Base-by-base conservation (phyloP, 2,888 invertebrate species). In the Psococerastis gibbosa region DNA sequence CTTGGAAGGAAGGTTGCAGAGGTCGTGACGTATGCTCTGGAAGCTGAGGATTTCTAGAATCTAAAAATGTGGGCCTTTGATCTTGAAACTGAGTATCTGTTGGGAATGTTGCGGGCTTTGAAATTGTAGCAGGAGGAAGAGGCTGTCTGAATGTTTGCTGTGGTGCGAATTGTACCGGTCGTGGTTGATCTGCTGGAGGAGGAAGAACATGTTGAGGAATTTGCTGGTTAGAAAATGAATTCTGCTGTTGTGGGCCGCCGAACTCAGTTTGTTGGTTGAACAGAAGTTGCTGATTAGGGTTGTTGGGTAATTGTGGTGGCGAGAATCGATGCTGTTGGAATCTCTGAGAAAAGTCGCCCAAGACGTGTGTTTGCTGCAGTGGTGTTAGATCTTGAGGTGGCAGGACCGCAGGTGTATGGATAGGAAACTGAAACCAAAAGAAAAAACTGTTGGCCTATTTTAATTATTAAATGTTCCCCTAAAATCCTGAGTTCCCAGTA, bases 91-190 rank as follows among this genome's bases (percentile, higher is more conserved):
- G 50, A 34, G 56, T 56, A 43, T 60, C 61, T 49, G 57, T 62
- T 44, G 64, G 56, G 38, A 59, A 62, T 48, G 63, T 65, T 47
- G 64, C 62, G 27, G 63, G 53, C 42, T 54, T 50, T 31, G 20
- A 41, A 32, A n/a, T 17, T 22, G 27, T 46, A 13, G 35, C 38
- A 31, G 18, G 31, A 9, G 27, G 17, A 20, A 22, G 35, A 2
- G 31, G 43, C 9, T n/a, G 35, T 11, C 22, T 11, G 46, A 34
- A 5, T 32, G 27, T 22, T 38, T 32, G 31, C 33, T 38, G 32
- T 17, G 38, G 48, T 27, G 22, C 33, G 38, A 50, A 45, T 35
- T 52, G 35, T 49, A 50, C 49, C 45, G 49, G 38, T 17, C 20
- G 45, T 44, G 45, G 46, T 32, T 49, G 43, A 15, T 46, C 43